These are phyloP conservation scores for Athrips mouffetella DNA, from an alignment of 2,888 invertebrate genomes.

Conservation along the genomic window DNA sequence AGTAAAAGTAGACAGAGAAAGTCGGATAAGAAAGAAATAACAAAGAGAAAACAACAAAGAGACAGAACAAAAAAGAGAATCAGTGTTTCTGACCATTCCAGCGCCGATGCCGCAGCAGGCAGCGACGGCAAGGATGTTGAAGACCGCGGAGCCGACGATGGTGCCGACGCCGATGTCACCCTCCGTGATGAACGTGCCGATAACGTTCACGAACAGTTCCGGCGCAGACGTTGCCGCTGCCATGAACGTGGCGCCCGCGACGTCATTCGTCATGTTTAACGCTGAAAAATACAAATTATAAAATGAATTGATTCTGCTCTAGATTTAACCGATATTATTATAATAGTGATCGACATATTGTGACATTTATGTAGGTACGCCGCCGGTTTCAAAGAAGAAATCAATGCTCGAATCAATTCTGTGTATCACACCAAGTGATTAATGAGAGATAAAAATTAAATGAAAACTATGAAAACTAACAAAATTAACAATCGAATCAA, in stretches of 20 bases:
- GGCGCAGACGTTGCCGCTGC: slow-evolving; percentile 92
- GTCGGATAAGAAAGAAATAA: too few relatives aligned
- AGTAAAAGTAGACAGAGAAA: too few relatives aligned
- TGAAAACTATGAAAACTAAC: too few relatives aligned
- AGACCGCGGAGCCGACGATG: slow-evolving; percentile 87
- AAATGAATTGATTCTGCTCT: too few relatives aligned
- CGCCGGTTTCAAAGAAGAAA: too few relatives aligned
- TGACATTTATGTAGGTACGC: too few relatives aligned
- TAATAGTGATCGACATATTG: too few relatives aligned
- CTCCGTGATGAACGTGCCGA: slow-evolving; percentile 88
- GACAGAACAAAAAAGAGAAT: not conserved
- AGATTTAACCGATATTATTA: too few relatives aligned
- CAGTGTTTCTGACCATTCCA: slow-evolving; percentile 63
- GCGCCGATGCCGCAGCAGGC: slow-evolving; percentile 85
- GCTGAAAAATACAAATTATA: slow-evolving; percentile 71
- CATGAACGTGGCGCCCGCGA: slow-evolving; percentile 95
- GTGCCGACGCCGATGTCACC: slow-evolving; percentile 88
- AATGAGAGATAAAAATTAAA: too few relatives aligned
- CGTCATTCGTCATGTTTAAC: slow-evolving; percentile 83
- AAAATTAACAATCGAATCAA: too few relatives aligned
- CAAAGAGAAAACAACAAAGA: not conserved
- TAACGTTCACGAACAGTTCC: slow-evolving; percentile 90
- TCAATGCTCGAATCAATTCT: too few relatives aligned
- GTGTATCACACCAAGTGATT: too few relatives aligned
- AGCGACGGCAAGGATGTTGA: slow-evolving; percentile 87